These are phyloP conservation scores for Sesamia inferens DNA, from an alignment of 2,888 invertebrate species.

Conservation along the genomic window DNA sequence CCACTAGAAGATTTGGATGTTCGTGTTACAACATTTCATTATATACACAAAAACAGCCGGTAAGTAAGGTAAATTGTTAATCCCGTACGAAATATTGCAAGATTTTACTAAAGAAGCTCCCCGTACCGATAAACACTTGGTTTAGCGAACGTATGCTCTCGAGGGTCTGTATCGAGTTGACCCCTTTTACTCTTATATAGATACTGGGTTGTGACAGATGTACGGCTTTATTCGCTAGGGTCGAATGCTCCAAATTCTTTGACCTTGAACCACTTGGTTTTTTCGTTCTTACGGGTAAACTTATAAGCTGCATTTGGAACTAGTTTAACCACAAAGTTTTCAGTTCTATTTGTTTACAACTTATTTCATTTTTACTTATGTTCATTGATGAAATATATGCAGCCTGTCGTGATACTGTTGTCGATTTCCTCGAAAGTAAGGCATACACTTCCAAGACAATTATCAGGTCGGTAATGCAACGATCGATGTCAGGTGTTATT, in stretches of 20 bases:
- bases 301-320: too few relatives aligned
- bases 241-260: conserved; percentile 26
- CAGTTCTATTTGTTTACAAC: too few relatives aligned
- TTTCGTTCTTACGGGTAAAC: not conserved
- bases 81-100: conserved; percentile 23
- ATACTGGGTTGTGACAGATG: conserved; percentile 47
- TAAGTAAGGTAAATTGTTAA: conserved; percentile 18
- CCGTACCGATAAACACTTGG: conserved; percentile 45
- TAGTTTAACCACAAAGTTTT: too few relatives aligned
- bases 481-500: conserved; percentile 33
- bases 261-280: conserved; percentile 20
- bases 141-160: conserved; percentile 50
- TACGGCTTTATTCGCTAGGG: conserved; percentile 32
- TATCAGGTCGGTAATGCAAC: not conserved
- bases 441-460: conserved; percentile 9
- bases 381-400: conserved; percentile 5
- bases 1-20: not conserved
- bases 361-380: fast-evolving
- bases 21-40: not conserved
- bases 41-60: not conserved
- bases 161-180: conserved; percentile 51
- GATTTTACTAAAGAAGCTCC: conserved; percentile 21
- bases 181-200: conserved; percentile 40
- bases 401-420: not conserved
- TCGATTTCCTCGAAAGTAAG: conserved; percentile 5